These are phyloP conservation scores for Gonatopus flavifemur DNA, from an alignment of 1,140 invertebrate genomes.

Conservation along the genomic window DNA sequence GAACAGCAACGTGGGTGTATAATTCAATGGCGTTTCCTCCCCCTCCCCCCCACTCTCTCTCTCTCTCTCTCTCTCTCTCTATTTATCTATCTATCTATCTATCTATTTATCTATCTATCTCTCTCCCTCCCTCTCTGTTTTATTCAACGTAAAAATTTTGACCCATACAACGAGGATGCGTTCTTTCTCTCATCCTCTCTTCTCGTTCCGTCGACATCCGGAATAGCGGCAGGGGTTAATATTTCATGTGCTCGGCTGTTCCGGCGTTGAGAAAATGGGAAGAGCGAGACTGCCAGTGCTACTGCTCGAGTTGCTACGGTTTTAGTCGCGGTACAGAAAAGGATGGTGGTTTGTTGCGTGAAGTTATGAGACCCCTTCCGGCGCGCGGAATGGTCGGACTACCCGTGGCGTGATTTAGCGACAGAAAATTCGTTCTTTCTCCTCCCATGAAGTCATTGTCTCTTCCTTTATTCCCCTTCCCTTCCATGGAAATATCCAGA, in stretches of 20 bases:
- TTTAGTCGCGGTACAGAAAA: slow-evolving; percentile 20
- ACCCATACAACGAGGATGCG: no score
- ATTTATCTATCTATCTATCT: slow-evolving; percentile 1
- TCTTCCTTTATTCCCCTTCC: slow-evolving; percentile 11
- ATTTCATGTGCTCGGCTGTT: slow-evolving; percentile 41
- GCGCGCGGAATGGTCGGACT: slow-evolving; percentile 36
- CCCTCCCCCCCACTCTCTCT: background rate
- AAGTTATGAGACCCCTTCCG: slow-evolving; percentile 45
- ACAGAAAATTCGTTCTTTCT: slow-evolving; percentile 35
- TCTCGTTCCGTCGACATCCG: slow-evolving; percentile 28
- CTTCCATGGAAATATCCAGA: background rate
- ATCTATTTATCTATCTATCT: slow-evolving; percentile 3
- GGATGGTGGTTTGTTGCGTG: slow-evolving; percentile 30
- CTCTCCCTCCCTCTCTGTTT: background rate
- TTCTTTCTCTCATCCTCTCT: slow-evolving; percentile 1
- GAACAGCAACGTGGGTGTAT: no score
- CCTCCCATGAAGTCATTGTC: slow-evolving; percentile 41
- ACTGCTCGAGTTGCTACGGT: no score
- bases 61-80: background rate
- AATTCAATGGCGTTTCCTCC: background rate
- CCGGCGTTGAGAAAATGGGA: slow-evolving; percentile 45
- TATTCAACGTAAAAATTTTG: no score
- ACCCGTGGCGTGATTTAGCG: slow-evolving; percentile 43
- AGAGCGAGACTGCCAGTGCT: slow-evolving; percentile 32
- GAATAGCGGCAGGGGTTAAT: slow-evolving; percentile 37